Conservation (phyloP, 2,797 vertebrate genomes). For the Semaprochilodus insignis region DNA sequence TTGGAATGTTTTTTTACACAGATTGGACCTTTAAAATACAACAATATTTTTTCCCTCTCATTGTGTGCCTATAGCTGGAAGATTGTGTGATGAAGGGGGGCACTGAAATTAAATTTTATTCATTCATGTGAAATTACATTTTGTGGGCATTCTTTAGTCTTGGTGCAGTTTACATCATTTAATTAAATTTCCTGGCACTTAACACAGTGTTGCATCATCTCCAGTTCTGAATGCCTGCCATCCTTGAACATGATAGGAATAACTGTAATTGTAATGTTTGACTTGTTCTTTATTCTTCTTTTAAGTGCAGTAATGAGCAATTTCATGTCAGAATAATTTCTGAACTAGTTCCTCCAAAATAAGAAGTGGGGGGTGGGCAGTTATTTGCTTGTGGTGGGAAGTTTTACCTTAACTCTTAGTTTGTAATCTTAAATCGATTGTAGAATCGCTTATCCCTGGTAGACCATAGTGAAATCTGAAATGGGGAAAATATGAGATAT, state of each 20-base stretch:
- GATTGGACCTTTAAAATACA: too few relatives aligned
- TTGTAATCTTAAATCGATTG: slow-evolving; percentile 54
- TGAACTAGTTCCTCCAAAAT: slow-evolving; percentile 44
- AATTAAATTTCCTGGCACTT: slow-evolving; percentile 55
- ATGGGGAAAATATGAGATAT: slow-evolving; percentile 58
- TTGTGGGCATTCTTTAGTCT: slow-evolving; percentile 47
- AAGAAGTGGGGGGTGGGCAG: slow-evolving; percentile 27
- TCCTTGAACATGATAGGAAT: slow-evolving; percentile 47
- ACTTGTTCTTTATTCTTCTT: slow-evolving; percentile 17
- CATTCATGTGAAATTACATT: slow-evolving; percentile 58
- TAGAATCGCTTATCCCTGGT: slow-evolving; percentile 46
- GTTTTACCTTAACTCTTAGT: slow-evolving; percentile 42
- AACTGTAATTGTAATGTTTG: slow-evolving; percentile 27
- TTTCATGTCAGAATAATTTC: slow-evolving; percentile 31
- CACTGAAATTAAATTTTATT: slow-evolving; percentile 52
- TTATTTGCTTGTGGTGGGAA: background rate
- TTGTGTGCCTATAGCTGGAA: slow-evolving; percentile 50
- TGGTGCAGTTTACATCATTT: slow-evolving; percentile 52
- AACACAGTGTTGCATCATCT: slow-evolving; percentile 37
- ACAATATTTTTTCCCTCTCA: too few relatives aligned
- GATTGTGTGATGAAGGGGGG: slow-evolving; percentile 47
- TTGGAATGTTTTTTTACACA: too few relatives aligned
- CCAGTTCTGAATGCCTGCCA: background rate
- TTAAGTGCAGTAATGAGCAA: slow-evolving; percentile 23
- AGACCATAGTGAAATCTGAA: slow-evolving; percentile 56